A percentile compares a stretch with the other conserved stretches of the same genome.
Conservation (phyloP, 2,113 vertebrate species). For the Nycticryphes semicollaris region DNA sequence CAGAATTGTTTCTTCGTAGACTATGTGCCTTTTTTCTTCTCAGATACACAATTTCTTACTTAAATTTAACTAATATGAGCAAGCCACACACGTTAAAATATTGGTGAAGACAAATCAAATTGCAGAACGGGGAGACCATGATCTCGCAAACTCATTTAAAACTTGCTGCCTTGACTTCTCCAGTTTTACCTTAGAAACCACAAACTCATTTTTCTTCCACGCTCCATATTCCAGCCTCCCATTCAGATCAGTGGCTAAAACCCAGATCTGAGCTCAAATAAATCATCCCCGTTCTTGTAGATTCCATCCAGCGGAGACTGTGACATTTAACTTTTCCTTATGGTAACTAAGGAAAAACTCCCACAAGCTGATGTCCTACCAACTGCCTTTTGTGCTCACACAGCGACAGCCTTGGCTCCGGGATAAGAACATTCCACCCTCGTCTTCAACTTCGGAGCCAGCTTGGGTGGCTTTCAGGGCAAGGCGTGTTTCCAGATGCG, state of each 20-base stretch:
- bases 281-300: neutral
- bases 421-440: slow-evolving; percentile 50
- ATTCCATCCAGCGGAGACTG: slow-evolving; percentile 26
- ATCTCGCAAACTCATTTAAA: neutral
- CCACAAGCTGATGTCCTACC: slow-evolving; percentile 63
- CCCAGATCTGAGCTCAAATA: neutral
- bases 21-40: neutral
- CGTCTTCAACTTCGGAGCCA: slow-evolving; percentile 40
- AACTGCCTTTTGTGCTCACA: slow-evolving; percentile 46
- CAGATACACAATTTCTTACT: neutral
- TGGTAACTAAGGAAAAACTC: slow-evolving; percentile 54
- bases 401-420: slow-evolving; percentile 14
- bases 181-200: neutral
- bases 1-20: neutral
- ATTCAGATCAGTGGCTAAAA: neutral
- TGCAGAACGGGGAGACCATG: neutral
- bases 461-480: slow-evolving; percentile 49
- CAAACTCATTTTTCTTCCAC: neutral
- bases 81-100: neutral
- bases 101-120: neutral
- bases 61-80: neutral
- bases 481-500: slow-evolving; percentile 32
- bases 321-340: slow-evolving; percentile 57
- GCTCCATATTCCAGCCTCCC: neutral
- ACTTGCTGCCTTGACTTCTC: neutral